Evolutionary conservation across 1,140 invertebrate species (phyloP).

Genomic region (Ceratina calcarata): DNA sequence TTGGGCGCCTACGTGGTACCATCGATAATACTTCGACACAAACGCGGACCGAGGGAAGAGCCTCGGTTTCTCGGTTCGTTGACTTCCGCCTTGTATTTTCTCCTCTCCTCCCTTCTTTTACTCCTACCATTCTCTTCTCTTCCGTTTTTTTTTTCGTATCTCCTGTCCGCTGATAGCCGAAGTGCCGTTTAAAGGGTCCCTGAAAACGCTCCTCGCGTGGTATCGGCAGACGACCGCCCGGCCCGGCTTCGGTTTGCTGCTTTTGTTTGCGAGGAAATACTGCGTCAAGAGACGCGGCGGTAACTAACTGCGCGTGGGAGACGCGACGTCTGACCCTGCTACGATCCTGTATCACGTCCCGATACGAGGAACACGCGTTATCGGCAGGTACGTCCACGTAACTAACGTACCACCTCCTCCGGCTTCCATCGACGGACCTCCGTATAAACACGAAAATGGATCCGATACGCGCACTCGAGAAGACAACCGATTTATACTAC

Average conservation of each 20-base stretch:
- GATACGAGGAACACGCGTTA: conserved; percentile 35
- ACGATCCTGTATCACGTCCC: conserved; percentile 38
- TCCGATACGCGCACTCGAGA: not conserved
- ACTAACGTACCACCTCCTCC: conserved; percentile 19
- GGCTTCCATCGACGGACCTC: not conserved
- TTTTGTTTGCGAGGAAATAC: conserved; percentile 48
- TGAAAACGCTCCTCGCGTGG: conserved; percentile 38
- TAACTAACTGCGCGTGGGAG: conserved; percentile 52
- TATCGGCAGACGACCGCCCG: conserved; percentile 25
- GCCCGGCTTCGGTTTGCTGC: not conserved
- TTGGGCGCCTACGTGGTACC: conserved; percentile 57
- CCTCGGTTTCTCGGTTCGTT: conserved; percentile 54
- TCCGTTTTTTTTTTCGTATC: not conserved
- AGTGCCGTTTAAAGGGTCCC: conserved; percentile 24
- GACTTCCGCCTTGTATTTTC: conserved; percentile 34
- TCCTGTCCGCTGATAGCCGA: not conserved
- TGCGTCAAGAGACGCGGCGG: conserved; percentile 9
- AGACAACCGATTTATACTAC: not conserved
- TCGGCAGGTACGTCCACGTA: conserved; percentile 38
- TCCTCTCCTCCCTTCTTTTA: not conserved
- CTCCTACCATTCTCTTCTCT: not conserved
- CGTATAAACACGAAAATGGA: not conserved
- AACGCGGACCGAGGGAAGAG: conserved; percentile 22
- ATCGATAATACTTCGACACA: conserved; percentile 51
- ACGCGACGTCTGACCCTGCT: conserved; percentile 34